These are phyloP conservation scores for Agrotis clavis DNA, from an alignment of 2,888 invertebrate genomes.

Conservation along the genomic window DNA sequence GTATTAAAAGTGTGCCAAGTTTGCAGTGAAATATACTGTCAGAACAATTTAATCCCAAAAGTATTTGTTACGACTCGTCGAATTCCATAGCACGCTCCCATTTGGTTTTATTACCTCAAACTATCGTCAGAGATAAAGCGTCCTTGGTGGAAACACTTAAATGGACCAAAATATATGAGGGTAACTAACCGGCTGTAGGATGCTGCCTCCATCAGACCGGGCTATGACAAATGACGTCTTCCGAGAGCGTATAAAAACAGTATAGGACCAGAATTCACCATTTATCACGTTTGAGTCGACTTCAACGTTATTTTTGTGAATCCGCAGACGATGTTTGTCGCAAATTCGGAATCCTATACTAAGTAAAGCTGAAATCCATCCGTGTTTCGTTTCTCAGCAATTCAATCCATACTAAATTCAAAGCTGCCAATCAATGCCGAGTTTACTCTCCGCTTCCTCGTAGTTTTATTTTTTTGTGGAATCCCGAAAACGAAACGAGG, in stretches of 20 bases:
- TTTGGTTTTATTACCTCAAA: conserved; percentile 57
- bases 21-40: conserved; percentile 45
- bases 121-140: conserved; percentile 46
- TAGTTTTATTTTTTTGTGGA: conserved; percentile 56
- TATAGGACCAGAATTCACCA: conserved; percentile 64
- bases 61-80: conserved; percentile 41
- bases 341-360: conserved; percentile 18
- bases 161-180: conserved; percentile 59
- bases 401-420: conserved; percentile 60
- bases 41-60: conserved; percentile 54
- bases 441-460: conserved; percentile 48
- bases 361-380: conserved; percentile 42
- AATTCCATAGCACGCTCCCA: conserved; percentile 41
- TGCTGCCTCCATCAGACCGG: conserved; percentile 59
- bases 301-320: conserved; percentile 30
- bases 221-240: conserved; percentile 75
- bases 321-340: conserved; percentile 29
- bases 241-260: conserved; percentile 71
- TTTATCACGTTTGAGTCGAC: conserved; percentile 65
- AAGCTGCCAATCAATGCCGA: conserved; percentile 61
- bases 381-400: conserved; percentile 34
- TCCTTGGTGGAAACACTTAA: conserved; percentile 41
- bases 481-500: conserved; percentile 39
- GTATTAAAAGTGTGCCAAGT: conserved; percentile 49
- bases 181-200: conserved; percentile 54